Evolutionary conservation across 2,888 invertebrate species (phyloP), one percentile per base, ranked within the genome.

Genomic region (Coelinius sp.): DNA sequence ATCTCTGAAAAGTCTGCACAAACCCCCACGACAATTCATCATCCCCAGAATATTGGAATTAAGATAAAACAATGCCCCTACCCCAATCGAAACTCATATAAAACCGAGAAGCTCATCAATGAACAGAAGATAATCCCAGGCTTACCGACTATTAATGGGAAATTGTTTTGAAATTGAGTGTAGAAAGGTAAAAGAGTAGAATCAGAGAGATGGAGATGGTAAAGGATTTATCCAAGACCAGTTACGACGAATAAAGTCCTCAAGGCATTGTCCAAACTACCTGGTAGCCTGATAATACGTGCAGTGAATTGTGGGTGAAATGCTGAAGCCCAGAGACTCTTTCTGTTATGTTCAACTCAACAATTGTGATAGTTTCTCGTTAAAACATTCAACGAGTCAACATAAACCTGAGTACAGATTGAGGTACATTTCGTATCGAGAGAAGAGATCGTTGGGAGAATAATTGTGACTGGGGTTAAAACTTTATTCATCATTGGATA

Each of bases 171-270:
- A 62, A 59, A 68, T 65, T 46, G 44, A 64, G 44, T 31, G 65
- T 12, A 38, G 63, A 49, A 12, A 20, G 22, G 14, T 44, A 25
- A 49, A 52, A 31, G 35, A 68, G 38, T 56, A 25, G 46, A 59
- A 52, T 49, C 46, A 49, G 46, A 59, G 38, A 63, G 17, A 46
- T 17, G 20, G 52, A 17, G 17, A 10, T 53, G 38, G 27, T n/a
- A 38, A 63, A 71, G 69, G 65, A 77, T 73, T 75, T 75, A 75
- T 77, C 74, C 71, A 77, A 77, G 73, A 75, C 74, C 70, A 65
- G 65, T 66, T 53, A 74, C 68, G 75, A 74, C 73, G 71, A 73
- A 77, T 75, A 73, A 75, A 74, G 73, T 75, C 66, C 69, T 68
- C 49, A 64, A 67, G 62, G 63, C 53, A 71, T 70, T 65, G 73